phyloP scores from a whole-genome alignment of 2,888 invertebrate species.

The Choristoneura rosaceana region DNA sequence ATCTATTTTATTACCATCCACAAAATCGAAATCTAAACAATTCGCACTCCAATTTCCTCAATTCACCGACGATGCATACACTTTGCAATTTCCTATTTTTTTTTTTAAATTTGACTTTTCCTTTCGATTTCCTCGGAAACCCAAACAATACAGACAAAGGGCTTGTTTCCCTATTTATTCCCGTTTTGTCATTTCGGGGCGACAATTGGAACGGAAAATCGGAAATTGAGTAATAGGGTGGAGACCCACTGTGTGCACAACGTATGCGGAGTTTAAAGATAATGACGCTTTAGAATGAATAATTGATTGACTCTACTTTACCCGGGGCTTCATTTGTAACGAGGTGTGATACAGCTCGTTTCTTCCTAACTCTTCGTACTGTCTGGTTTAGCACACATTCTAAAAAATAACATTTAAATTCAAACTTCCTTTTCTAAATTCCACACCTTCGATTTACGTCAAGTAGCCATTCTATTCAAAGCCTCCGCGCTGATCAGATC shows the following conservation, averaged over 20 bases:
- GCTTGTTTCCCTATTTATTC: constrained; percentile 48
- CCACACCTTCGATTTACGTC: too few species aligned
- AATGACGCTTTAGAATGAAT: too few species aligned
- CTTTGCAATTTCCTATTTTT: constrained; percentile 31
- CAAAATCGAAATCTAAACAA: neutral
- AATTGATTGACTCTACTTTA: too few species aligned
- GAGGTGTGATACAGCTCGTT: too few species aligned
- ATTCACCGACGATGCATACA: neutral
- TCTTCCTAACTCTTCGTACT: too few species aligned
- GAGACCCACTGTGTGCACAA: constrained; percentile 50
- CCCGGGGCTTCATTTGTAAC: too few species aligned
- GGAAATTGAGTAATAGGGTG: constrained; percentile 76
- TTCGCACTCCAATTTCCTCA: neutral
- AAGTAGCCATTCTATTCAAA: too few species aligned
- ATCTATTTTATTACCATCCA: too few species aligned
- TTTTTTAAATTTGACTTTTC: constrained; percentile 30
- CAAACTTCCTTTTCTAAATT: too few species aligned
- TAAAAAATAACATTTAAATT: too few species aligned
- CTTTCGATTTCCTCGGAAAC: constrained; percentile 22
- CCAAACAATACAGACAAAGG: constrained; percentile 43
- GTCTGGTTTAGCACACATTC: too few species aligned
- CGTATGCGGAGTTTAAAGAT: constrained; percentile 35
- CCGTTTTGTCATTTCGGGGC: constrained; percentile 45
- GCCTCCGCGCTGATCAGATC: too few species aligned
- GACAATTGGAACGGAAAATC: constrained; percentile 61